Conservation (phyloP, 1,140 invertebrate species). For the Bombus confusus region DNA sequence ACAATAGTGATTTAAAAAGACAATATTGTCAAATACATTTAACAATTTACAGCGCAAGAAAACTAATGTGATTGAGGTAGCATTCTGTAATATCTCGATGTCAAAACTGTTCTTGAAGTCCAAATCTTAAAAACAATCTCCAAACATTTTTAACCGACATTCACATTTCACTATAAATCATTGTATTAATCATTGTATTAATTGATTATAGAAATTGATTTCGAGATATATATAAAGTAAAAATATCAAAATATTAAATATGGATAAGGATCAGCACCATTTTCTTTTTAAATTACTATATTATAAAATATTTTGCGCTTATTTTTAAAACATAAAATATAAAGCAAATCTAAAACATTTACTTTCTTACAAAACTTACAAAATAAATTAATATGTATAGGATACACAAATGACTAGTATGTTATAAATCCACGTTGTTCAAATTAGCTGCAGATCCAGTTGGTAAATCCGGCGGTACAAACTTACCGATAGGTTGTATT, state of each 20-base stretch:
- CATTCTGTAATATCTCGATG: background rate
- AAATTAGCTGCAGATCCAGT: slow-evolving; percentile 88
- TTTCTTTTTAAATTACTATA: background rate
- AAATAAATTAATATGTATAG: slow-evolving; percentile 23
- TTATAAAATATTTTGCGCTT: slow-evolving; percentile 16
- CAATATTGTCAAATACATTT: slow-evolving; percentile 6
- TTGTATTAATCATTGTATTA: background rate
- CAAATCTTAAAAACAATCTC: background rate
- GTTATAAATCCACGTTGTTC: slow-evolving; percentile 87
- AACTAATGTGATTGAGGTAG: slow-evolving; percentile 18
- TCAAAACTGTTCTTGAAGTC: background rate
- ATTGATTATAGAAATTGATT: background rate
- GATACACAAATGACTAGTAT: slow-evolving; percentile 30
- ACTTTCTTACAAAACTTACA: slow-evolving; percentile 4
- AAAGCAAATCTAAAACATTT: background rate
- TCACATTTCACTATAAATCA: background rate
- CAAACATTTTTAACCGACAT: background rate
- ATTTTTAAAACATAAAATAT: background rate
- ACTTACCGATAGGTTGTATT: slow-evolving; percentile 89
- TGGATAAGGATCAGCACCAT: slow-evolving; percentile 18
- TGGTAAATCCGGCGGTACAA: slow-evolving; percentile 87
- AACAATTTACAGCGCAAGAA: slow-evolving; percentile 12
- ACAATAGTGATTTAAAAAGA: slow-evolving; percentile 1
- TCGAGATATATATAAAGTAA: slow-evolving; percentile 1
- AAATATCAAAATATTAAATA: slow-evolving; percentile 3